Evolutionary conservation across 2,888 invertebrate genomes (phyloP).

Genomic region (Peribatodes rhomboidaria): DNA sequence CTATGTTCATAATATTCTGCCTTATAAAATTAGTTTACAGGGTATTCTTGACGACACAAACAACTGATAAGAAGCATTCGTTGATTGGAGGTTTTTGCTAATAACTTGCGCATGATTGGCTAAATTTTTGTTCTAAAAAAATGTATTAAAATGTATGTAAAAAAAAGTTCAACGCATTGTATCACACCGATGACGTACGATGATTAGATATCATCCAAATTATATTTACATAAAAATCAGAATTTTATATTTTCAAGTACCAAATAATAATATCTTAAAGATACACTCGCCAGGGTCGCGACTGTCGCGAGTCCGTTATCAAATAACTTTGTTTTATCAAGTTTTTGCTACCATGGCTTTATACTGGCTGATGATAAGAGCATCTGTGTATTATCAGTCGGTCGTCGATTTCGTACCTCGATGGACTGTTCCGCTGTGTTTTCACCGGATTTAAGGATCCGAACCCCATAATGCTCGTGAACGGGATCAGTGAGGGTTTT

Average conservation of each 20-base stretch:
- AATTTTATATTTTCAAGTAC: slow-evolving; percentile 34
- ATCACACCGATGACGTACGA: not conserved
- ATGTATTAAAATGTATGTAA: no score
- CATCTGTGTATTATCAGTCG: slow-evolving; percentile 82
- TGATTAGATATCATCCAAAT: slow-evolving; percentile 16
- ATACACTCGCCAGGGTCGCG: slow-evolving; percentile 54
- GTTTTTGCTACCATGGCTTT: slow-evolving; percentile 77
- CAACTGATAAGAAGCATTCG: not conserved
- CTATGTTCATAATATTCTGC: not conserved
- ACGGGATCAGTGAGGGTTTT: slow-evolving; percentile 58
- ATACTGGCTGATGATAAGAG: slow-evolving; percentile 73
- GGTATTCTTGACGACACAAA: not conserved
- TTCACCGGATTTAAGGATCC: slow-evolving; percentile 51
- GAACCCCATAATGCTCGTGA: slow-evolving; percentile 69
- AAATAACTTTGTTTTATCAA: slow-evolving; percentile 72
- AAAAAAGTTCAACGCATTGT: not conserved
- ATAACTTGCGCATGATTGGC: not conserved
- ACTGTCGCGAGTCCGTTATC: slow-evolving; percentile 67
- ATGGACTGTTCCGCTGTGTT: slow-evolving; percentile 73
- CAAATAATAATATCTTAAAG: slow-evolving; percentile 36
- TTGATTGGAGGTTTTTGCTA: not conserved
- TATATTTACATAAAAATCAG: slow-evolving; percentile 7
- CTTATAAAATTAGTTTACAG: not conserved
- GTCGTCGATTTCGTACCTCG: slow-evolving; percentile 75
- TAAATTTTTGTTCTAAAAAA: not conserved